phyloP scores from a whole-genome alignment of 2,888 invertebrate species.

The Empis stercorea region DNA sequence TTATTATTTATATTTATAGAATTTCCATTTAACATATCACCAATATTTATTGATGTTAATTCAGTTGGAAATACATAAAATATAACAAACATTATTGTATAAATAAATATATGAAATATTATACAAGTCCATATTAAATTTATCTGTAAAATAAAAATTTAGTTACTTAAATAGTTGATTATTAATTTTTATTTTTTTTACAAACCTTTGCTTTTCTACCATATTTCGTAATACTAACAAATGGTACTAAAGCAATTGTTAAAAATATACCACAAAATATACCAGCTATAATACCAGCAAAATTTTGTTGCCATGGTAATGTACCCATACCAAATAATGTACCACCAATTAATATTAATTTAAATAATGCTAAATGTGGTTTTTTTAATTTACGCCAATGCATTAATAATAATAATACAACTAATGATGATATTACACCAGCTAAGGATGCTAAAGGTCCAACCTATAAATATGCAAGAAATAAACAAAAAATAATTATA shows the following conservation, averaged over 20 bases:
- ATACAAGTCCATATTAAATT: conserved; percentile 49
- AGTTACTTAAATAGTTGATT: no score
- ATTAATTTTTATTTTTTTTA: no score
- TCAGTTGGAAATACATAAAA: conserved; percentile 35
- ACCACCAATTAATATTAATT: conserved; percentile 58
- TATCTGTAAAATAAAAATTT: no score
- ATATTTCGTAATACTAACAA: conserved; percentile 81
- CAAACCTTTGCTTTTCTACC: conserved; percentile 69
- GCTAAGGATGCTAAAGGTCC: conserved; percentile 97
- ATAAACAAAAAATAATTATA: no score
- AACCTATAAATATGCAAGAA: no score
- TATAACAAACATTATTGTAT: conserved; percentile 27
- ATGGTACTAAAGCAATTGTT: conserved; percentile 88
- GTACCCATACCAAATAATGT: conserved; percentile 76
- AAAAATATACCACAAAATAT: conserved; percentile 87
- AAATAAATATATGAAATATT: conserved; percentile 34
- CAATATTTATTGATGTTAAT: conserved; percentile 30
- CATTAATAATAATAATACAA: conserved; percentile 51
- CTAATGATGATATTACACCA: conserved; percentile 84
- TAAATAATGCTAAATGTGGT: conserved; percentile 70
- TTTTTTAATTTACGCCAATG: conserved; percentile 78
- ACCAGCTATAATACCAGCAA: conserved; percentile 87
- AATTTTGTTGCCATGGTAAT: conserved; percentile 97
- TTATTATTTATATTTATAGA: conserved; percentile 18
- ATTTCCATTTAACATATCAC: conserved; percentile 23